Percentiles rank a stretch among this genome's conserved stretches.
Evolutionary conservation across 1,140 invertebrate species (phyloP).

Genomic region (Antheraea mylitta): DNA sequence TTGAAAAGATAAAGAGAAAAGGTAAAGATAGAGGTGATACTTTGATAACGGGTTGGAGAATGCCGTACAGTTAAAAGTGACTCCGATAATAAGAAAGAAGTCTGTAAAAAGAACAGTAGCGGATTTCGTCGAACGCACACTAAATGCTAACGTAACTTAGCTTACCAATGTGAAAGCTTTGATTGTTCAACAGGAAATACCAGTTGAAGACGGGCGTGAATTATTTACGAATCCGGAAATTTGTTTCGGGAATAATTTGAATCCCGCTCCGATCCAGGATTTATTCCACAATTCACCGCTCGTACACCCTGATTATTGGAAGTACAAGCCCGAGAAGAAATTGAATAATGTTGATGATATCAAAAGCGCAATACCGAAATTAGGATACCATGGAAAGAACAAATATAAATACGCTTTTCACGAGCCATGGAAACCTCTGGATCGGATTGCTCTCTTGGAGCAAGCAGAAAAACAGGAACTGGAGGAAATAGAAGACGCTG

Average conservation of each 20-base stretch:
- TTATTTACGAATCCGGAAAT: conserved; percentile 30
- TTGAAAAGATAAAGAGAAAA: conserved; percentile 35
- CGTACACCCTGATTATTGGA: conserved; percentile 56
- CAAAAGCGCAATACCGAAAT: conserved; percentile 36
- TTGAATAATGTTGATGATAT: conserved; percentile 20
- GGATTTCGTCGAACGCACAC: conserved; percentile 69
- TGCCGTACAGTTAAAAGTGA: not conserved
- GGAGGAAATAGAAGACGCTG: conserved; percentile 18
- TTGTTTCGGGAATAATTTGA: conserved; percentile 13
- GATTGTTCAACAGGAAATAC: conserved; percentile 53
- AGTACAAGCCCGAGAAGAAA: conserved; percentile 36
- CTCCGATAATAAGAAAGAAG: no score
- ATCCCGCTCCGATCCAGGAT: conserved; percentile 29
- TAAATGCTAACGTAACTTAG: conserved; percentile 9
- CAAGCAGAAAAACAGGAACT: conserved; percentile 52
- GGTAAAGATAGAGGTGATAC: conserved; percentile 34
- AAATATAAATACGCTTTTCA: conserved; percentile 68
- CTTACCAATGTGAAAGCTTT: not conserved
- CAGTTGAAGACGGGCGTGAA: conserved; percentile 36
- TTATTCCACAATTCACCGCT: conserved; percentile 53
- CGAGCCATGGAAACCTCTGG: conserved; percentile 63
- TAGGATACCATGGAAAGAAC: conserved; percentile 58
- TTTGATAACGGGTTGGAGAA: conserved; percentile 21
- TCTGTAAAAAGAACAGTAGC: conserved; percentile 17
- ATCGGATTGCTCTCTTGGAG: conserved; percentile 49